These are phyloP conservation scores for Tinea trinotella DNA, from an alignment of 2,888 invertebrate species.

Conservation along the genomic window DNA sequence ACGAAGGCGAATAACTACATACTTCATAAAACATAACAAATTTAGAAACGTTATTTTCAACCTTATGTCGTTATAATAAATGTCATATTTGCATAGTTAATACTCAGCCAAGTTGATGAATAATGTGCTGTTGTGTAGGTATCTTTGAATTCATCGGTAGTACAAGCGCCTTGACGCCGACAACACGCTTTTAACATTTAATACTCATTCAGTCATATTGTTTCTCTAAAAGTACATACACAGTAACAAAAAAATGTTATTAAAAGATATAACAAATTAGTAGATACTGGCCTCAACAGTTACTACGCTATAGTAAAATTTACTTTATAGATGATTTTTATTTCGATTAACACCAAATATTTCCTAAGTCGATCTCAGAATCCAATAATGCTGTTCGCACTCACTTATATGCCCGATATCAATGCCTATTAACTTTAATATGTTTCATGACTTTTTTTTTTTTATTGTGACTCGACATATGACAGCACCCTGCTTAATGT, in stretches of 20 bases:
- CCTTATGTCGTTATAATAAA: not conserved
- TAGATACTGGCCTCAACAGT: too few species aligned
- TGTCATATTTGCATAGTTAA: not conserved
- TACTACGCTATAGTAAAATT: too few species aligned
- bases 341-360: too few species aligned
- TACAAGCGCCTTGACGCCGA: slow-evolving; percentile 38
- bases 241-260: not conserved
- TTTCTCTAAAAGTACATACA: slow-evolving; percentile 4
- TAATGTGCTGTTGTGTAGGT: slow-evolving; percentile 5
- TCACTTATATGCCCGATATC: too few species aligned
- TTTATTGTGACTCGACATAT: too few species aligned
- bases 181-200: slow-evolving; percentile 48
- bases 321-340: too few species aligned
- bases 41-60: not conserved
- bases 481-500: too few species aligned
- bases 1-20: slow-evolving; percentile 27
- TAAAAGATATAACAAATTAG: slow-evolving; percentile 4
- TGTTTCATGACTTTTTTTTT: too few species aligned
- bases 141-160: slow-evolving; percentile 30
- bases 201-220: slow-evolving; percentile 29
- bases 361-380: too few species aligned
- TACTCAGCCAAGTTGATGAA: not conserved
- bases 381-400: too few species aligned
- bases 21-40: not conserved
- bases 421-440: too few species aligned